Conservation (phyloP, 2,888 invertebrate genomes). For the Eugnorisma glareosa region DNA sequence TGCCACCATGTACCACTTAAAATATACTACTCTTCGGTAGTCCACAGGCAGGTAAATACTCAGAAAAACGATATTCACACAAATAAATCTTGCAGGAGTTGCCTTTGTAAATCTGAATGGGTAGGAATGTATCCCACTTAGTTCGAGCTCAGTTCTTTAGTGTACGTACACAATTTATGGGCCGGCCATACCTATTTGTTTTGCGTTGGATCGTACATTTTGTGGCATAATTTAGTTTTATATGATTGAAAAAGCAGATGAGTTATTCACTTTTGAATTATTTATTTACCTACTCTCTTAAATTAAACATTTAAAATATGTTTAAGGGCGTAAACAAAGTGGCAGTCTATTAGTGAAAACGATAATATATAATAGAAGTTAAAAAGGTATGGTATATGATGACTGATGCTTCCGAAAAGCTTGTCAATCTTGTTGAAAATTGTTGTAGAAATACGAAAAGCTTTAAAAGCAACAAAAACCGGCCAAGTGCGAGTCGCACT, state of each 20-base stretch:
- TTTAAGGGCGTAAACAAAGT: background rate
- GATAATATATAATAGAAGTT: background rate
- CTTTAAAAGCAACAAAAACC: background rate
- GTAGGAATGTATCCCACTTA: conserved; percentile 55
- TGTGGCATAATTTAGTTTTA: conserved; percentile 33
- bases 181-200: conserved; percentile 21
- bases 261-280: background rate
- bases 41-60: conserved; percentile 3
- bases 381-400: background rate
- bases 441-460: background rate
- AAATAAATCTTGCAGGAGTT: conserved; percentile 49
- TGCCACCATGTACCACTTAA: background rate
- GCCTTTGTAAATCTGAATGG: conserved; percentile 54
- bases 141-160: conserved; percentile 32
- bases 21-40: background rate
- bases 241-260: conserved; percentile 1
- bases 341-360: background rate
- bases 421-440: background rate
- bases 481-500: too few relatives aligned
- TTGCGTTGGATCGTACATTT: conserved; percentile 12
- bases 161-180: conserved; percentile 45
- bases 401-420: background rate
- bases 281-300: background rate
- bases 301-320: background rate
- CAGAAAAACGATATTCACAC: conserved; percentile 20